Percentiles rank a stretch among this genome's conserved stretches.
These are phyloP conservation scores for Apis cerana DNA, from an alignment of 1,140 invertebrate genomes.

Conservation along the genomic window DNA sequence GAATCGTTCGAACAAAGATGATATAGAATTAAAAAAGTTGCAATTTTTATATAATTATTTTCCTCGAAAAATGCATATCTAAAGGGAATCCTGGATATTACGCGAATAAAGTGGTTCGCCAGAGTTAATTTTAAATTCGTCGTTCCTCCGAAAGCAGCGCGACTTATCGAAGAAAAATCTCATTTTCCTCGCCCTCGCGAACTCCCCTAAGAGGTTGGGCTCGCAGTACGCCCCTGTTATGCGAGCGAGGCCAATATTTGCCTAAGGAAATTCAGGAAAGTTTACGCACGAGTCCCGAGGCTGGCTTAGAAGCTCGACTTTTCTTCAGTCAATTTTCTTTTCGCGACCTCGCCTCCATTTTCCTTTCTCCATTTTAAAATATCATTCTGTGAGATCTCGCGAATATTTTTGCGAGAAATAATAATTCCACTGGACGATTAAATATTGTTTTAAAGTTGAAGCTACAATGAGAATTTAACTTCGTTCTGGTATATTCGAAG, in stretches of 20 bases:
- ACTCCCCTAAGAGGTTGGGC: constrained; percentile 72
- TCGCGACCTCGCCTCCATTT: constrained; percentile 25
- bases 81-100: background rate
- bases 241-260: constrained; percentile 77
- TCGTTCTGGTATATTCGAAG: background rate
- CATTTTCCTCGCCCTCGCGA: constrained; percentile 79
- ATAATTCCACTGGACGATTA: background rate
- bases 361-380: background rate
- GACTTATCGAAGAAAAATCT: constrained; percentile 75
- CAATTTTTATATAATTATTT: background rate
- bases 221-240: constrained; percentile 55
- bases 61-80: background rate
- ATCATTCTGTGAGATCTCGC: background rate
- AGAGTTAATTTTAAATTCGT: constrained; percentile 77
- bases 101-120: background rate
- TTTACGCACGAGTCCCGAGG: constrained; percentile 76
- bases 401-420: background rate
- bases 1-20: no score
- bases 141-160: background rate
- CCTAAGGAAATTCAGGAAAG: constrained; percentile 80
- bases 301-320: constrained; percentile 68
- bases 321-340: constrained; percentile 76
- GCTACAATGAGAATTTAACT: background rate
- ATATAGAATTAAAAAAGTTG: no score
- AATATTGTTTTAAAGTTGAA: background rate